Evolutionary conservation across 2,888 invertebrate genomes (phyloP).

Genomic region (Auanema sp.): DNA sequence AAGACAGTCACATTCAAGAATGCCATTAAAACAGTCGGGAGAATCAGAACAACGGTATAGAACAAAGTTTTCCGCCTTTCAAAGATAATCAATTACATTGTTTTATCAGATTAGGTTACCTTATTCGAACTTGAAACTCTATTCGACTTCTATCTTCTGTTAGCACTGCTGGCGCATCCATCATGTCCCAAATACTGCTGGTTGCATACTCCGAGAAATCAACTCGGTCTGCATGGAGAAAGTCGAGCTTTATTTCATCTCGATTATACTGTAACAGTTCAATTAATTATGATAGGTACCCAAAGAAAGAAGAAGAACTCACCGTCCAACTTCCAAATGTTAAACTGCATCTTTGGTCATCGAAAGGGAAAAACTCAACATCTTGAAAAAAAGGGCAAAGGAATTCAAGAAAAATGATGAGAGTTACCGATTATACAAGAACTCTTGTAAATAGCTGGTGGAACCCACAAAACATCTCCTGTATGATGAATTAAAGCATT

Average conservation of each 20-base stretch:
- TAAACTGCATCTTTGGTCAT: slow-evolving; percentile 90
- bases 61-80: slow-evolving; percentile 89
- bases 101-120: slow-evolving; percentile 21
- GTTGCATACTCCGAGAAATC: slow-evolving; percentile 48
- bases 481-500: slow-evolving; percentile 94
- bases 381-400: slow-evolving; percentile 28
- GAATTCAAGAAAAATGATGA: not conserved
- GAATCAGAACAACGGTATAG: slow-evolving; percentile 97
- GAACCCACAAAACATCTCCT: slow-evolving; percentile 89
- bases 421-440: slow-evolving; percentile 88
- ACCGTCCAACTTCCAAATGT: slow-evolving; percentile 96
- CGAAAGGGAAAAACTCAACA: slow-evolving; percentile 64
- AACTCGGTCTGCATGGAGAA: slow-evolving; percentile 80
- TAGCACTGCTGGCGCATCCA: slow-evolving; percentile 79
- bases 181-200: slow-evolving; percentile 97
- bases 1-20: slow-evolving; percentile 98
- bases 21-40: slow-evolving; percentile 97
- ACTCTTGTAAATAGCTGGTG: slow-evolving; percentile 97
- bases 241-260: slow-evolving; percentile 73
- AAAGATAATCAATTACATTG: slow-evolving; percentile 4
- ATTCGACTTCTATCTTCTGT: slow-evolving; percentile 75
- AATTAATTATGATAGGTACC: not conserved
- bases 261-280: slow-evolving; percentile 55
- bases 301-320: slow-evolving; percentile 6
- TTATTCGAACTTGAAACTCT: slow-evolving; percentile 58